Conservation (phyloP, 2,797 vertebrate genomes). For the Odontamblyopus rebecca region DNA sequence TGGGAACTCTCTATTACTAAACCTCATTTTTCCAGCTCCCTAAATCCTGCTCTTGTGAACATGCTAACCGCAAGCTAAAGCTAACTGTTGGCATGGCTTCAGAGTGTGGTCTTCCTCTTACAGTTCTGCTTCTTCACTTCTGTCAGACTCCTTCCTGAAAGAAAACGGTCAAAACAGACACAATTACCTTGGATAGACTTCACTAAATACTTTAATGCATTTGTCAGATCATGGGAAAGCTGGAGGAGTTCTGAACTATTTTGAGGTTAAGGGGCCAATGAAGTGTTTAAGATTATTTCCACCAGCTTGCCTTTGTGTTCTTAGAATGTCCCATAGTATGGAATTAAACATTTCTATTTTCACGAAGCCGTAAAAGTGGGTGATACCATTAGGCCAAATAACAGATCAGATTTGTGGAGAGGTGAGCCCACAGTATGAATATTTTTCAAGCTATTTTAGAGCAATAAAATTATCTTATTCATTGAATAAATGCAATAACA, state of each 20-base stretch:
- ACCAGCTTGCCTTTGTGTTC: no score
- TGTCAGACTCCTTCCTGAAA: conserved; percentile 12
- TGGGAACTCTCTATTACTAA: conserved; percentile 52
- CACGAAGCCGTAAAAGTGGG: no score
- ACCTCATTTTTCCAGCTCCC: conserved; percentile 46
- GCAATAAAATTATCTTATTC: no score
- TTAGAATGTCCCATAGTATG: no score
- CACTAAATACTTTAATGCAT: neutral
- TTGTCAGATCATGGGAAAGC: conserved; percentile 5
- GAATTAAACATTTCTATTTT: no score
- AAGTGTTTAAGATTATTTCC: conserved; percentile 8
- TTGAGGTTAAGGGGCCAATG: neutral
- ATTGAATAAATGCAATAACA: no score
- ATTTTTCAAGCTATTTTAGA: no score
- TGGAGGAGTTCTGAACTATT: neutral
- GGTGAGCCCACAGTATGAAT: no score
- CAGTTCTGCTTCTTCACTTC: conserved; percentile 38
- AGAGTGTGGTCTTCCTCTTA: conserved; percentile 58
- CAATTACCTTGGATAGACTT: neutral
- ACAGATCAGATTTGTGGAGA: no score
- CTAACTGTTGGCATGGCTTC: conserved; percentile 67
- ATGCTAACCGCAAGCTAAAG: conserved; percentile 50
- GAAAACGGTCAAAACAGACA: neutral
- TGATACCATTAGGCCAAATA: no score
- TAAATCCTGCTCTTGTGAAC: conserved; percentile 49